These are phyloP conservation scores for Dascyllus trimaculatus DNA, from an alignment of 2,113 vertebrate species.

Conservation along the genomic window DNA sequence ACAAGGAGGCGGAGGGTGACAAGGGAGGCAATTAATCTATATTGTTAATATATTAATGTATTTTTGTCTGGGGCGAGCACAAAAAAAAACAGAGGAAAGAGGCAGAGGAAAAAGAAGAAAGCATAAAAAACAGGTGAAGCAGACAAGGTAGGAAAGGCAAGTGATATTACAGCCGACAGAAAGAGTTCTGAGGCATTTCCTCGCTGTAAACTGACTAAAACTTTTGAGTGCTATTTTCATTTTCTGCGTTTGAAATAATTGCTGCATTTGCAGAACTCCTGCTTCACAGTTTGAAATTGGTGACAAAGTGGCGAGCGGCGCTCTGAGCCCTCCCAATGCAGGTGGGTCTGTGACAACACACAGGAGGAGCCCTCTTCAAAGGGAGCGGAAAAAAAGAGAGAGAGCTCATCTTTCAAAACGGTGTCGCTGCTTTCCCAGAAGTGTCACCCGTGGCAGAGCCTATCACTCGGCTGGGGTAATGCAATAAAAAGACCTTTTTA, in stretches of 20 bases:
- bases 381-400: conserved; percentile 41
- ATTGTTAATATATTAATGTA: conserved; percentile 64
- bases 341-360: conserved; percentile 68
- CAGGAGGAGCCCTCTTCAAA: conserved; percentile 76
- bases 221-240: conserved; percentile 68
- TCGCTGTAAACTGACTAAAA: conserved; percentile 54
- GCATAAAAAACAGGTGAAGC: conserved; percentile 29
- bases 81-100: conserved; percentile 7
- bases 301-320: conserved; percentile 71
- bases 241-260: conserved; percentile 76
- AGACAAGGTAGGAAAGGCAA: conserved; percentile 12
- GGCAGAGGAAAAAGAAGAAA: neutral
- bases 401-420: conserved; percentile 57
- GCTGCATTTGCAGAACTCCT: conserved; percentile 73
- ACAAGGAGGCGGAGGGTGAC: conserved; percentile 36
- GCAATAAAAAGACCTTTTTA: conserved; percentile 69
- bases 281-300: conserved; percentile 65
- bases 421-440: conserved; percentile 55
- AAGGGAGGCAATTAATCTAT: conserved; percentile 57
- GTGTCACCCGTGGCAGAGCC: conserved; percentile 66
- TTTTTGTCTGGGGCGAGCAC: conserved; percentile 37
- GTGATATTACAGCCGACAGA: conserved; percentile 27
- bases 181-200: conserved; percentile 45
- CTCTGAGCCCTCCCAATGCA: conserved; percentile 57
- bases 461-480: conserved; percentile 60